Evolutionary conservation across 1,140 invertebrate species (phyloP).

Genomic region (Drosophila watanabei): DNA sequence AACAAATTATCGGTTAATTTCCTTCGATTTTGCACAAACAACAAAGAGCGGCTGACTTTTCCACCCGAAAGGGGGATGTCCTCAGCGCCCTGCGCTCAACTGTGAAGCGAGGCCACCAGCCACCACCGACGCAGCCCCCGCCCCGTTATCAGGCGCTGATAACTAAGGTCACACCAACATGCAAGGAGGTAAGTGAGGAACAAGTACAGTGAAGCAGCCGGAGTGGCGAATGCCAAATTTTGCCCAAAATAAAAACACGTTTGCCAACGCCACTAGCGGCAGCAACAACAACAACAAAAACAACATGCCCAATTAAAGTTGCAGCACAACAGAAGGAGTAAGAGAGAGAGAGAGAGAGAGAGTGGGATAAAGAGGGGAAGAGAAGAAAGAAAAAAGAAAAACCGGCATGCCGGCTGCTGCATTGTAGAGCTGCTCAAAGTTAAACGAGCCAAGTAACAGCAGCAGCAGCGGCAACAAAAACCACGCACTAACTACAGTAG

Average conservation of each 20-base stretch:
- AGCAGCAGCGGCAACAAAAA: constrained; percentile 36
- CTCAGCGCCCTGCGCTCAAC: constrained; percentile 18
- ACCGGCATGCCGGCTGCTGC: constrained; percentile 66
- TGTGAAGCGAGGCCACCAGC: constrained; percentile 1
- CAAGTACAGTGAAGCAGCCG: constrained; percentile 8
- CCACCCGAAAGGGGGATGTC: constrained; percentile 37
- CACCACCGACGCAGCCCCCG: constrained; percentile 13
- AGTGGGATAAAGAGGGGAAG: constrained; percentile 7
- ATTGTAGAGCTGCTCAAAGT: constrained; percentile 61
- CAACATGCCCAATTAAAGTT: constrained; percentile 66
- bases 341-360: constrained; percentile 6
- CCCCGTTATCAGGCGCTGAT: constrained; percentile 52
- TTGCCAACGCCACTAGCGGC: constrained; percentile 68
- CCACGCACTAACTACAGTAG: constrained; percentile 17
- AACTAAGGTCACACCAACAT: constrained; percentile 51
- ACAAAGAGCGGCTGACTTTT: constrained; percentile 62
- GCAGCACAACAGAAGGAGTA: constrained; percentile 29
- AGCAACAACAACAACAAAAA: constrained; percentile 2
- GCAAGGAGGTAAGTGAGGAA: constrained; percentile 60
- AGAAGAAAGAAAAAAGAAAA: constrained; percentile 30
- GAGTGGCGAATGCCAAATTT: constrained; percentile 56
- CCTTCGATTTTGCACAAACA: constrained; percentile 69
- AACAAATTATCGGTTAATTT: constrained; percentile 82
- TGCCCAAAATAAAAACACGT: constrained; percentile 69
- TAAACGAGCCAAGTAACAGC: constrained; percentile 53